Base-by-base conservation (phyloP, 53 echinoderm and acorn worm species). In the Paracentrotus lividus region DNA sequence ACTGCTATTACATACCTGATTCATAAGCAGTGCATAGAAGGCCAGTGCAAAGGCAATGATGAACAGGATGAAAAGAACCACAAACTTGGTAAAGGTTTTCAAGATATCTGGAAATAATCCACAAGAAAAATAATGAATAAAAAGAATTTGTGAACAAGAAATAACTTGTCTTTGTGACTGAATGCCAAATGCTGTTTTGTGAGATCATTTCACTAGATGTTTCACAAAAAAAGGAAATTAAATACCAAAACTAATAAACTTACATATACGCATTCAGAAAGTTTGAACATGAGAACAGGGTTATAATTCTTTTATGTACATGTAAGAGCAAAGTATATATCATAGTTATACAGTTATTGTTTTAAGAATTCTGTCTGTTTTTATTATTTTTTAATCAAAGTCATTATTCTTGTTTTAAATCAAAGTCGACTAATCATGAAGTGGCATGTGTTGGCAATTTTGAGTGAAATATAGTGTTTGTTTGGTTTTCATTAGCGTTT, bases 21-120 rank as follows among this genome's bases (percentile, higher is more conserved):
- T 98, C 96, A 96, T 95, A 36, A 98, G 96, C 13, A 98, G 94
- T 2, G 96, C 89, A 78, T 96, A 96, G 91, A 98, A 96, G 32
- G 96, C 98, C 94, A 98, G 57, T 8, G 94, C 96, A 94, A 98
- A 98, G 21, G 96, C 96, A 64, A 96, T 90, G 59, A 98, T 96
- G 93, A 96, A 98, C 55, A 98, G 96, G 55, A 96, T 90, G 85
- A 98, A 98, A 29, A 98, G 95, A 34, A 98, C 69, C 53, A 91
- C 93, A 52, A 96, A 98, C 43, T 96, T 95, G 34, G 95, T 66
- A 93, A 98, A 98, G 23, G 98, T 98, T 93, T 94, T 93, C 94
- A 95, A 45, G 53, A 97, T 95, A 58, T 97, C 97, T 97, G 95
- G n/a, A 18, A 84, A 49, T 56, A 14, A 75, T 84, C 20, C 4